Evolutionary conservation across 2,888 invertebrate species (phyloP), one percentile per base, ranked within the genome.

Genomic region (Platyscelio sp.): DNA sequence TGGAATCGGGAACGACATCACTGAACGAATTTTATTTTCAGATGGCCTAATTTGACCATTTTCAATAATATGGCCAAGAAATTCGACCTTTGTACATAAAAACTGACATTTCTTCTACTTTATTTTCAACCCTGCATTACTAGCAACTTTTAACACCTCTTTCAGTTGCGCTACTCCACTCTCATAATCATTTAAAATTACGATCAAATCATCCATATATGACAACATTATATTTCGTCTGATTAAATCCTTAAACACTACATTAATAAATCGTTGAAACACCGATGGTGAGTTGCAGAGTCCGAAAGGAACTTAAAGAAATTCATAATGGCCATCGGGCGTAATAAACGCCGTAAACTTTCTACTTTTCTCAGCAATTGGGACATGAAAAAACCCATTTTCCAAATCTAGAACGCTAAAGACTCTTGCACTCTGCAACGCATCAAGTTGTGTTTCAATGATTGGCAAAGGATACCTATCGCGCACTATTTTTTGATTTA

Each of bases 401-500:
- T 63, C 13, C 20, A 61, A 60, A 61, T 74, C 61, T 18, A 74
- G 24, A 6, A 27, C 27, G 2, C 40, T 61, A 49, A 61, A 74
- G 9, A 60, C 24, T 27, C 18, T 61, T 1, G 74, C 74, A 29
- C n/a, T 29, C 18, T 22, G 49, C 61, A 74, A 74, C 24, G 20
- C 27, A 61, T 74, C 74, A 26, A 74, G 58, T 27, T 74, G 61
- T 18, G 58, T 58, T 9, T 74, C 74, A 46, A 74, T 74, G 1
- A 74, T 33, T 2, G 74, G 75, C 9, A 60, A 15, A n/a, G 60
- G 60, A 26, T 65, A 65, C 18, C 43, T 76, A 58, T 91, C 90
- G 4, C 90, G 90, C 0, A 90, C 76, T 0, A 92, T 93, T 6
- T 18, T 58, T 20, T 27, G n/a, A 79, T 93, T 93, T 1, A 92